Conservation (phyloP, 2,797 vertebrate species). For the Fistularia tabacaria region DNA sequence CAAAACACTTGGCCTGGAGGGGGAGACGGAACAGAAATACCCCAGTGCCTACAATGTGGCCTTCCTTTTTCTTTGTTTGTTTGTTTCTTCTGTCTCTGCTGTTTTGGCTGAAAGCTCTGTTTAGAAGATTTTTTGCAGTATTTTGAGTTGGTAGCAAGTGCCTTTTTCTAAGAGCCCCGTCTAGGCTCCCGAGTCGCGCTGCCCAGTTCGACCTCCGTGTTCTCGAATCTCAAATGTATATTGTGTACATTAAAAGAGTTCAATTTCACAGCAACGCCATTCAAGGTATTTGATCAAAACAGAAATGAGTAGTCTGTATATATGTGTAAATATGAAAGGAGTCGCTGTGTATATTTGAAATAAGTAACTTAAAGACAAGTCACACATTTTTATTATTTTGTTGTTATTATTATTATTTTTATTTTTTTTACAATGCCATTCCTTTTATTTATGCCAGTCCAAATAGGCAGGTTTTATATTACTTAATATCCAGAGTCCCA, state of each 20-base stretch:
- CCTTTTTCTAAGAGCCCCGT: slow-evolving; percentile 81
- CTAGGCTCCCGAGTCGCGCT: slow-evolving; percentile 64
- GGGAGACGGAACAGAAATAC: slow-evolving; percentile 61
- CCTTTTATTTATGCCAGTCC: slow-evolving; percentile 88
- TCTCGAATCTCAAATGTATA: slow-evolving; percentile 70
- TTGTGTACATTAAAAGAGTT: slow-evolving; percentile 66
- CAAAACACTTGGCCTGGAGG: slow-evolving; percentile 68
- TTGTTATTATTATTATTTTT: slow-evolving; percentile 58
- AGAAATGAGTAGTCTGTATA: slow-evolving; percentile 81
- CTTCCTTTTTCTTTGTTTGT: slow-evolving; percentile 70
- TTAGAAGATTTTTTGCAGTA: slow-evolving; percentile 76
- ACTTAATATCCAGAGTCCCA: slow-evolving; percentile 69
- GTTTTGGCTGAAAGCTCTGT: slow-evolving; percentile 61
- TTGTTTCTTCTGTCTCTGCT: slow-evolving; percentile 68
- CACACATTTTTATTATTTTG: slow-evolving; percentile 79
- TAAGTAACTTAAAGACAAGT: slow-evolving; percentile 95
- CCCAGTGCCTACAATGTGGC: slow-evolving; percentile 91
- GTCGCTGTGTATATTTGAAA: slow-evolving; percentile 99
- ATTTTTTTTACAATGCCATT: slow-evolving; percentile 85
- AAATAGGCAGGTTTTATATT: slow-evolving; percentile 85
- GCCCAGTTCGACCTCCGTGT: slow-evolving; percentile 73
- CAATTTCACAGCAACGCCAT: slow-evolving; percentile 77
- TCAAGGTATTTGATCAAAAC: slow-evolving; percentile 86
- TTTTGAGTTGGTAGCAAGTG: slow-evolving; percentile 94
- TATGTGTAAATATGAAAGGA: slow-evolving; percentile 98